Evolutionary conservation across 2,113 vertebrate species (phyloP).

Genomic region (Engraulis encrasicolus): DNA sequence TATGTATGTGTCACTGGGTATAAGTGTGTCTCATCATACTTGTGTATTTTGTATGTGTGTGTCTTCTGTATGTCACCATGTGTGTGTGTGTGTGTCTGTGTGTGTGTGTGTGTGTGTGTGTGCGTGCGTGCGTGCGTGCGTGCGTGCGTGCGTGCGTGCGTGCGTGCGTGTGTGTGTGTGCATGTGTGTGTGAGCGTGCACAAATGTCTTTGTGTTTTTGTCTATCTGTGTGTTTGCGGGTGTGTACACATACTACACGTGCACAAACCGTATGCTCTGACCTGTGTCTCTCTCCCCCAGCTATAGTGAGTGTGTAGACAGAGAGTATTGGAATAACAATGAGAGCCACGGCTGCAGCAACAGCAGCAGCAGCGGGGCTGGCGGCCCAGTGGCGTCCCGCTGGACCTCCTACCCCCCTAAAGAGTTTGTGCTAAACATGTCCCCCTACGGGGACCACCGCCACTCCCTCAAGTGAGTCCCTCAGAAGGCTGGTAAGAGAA

Average conservation of each 20-base stretch:
- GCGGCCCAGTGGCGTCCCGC: constrained; percentile 62
- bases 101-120: background rate
- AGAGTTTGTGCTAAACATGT: constrained; percentile 99
- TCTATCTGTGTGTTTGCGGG: background rate
- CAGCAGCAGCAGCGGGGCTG: background rate
- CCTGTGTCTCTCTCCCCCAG: constrained; percentile 76
- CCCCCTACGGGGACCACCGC: constrained; percentile 97
- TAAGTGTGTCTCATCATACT: no score
- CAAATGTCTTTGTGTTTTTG: no score
- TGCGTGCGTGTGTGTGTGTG: background rate
- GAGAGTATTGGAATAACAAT: constrained; percentile 99
- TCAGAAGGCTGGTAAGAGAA: constrained; percentile 77
- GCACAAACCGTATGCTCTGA: constrained; percentile 38
- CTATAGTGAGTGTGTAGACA: constrained; percentile 95
- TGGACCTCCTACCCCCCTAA: constrained; percentile 99
- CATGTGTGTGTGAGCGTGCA: background rate
- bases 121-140: constrained; percentile 11
- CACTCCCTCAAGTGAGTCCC: constrained; percentile 99
- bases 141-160: background rate
- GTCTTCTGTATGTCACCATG: background rate
- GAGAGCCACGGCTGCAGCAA: constrained; percentile 87
- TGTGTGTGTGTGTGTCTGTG: background rate
- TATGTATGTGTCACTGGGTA: background rate
- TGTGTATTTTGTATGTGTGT: background rate
- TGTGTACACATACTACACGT: constrained; percentile 30